These are phyloP conservation scores for Gymnoscopelus microlampas DNA, from an alignment of 2,797 vertebrate species.

Conservation along the genomic window DNA sequence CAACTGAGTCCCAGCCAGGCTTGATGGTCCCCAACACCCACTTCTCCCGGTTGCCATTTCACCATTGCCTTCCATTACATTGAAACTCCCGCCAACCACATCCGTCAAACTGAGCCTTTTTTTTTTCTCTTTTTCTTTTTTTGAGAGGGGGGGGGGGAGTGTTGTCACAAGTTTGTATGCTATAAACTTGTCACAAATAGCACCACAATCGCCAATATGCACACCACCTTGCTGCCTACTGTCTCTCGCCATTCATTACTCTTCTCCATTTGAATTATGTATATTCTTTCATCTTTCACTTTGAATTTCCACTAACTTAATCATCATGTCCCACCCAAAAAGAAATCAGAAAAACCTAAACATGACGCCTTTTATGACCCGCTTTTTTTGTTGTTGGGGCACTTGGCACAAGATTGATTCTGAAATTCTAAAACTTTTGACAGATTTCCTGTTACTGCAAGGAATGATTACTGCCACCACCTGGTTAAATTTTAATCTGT, in stretches of 20 bases:
- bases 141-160: constrained; percentile 1
- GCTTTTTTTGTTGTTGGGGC: neutral
- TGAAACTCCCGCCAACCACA: constrained; percentile 37
- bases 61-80: constrained; percentile 56
- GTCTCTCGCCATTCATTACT: constrained; percentile 22
- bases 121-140: constrained; percentile 1
- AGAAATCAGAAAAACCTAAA: constrained; percentile 9
- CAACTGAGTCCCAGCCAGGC: constrained; percentile 88
- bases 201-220: constrained; percentile 49
- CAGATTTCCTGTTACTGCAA: constrained; percentile 20
- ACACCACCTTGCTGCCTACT: constrained; percentile 52
- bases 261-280: constrained; percentile 2
- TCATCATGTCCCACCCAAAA: constrained; percentile 22
- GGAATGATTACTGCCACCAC: constrained; percentile 34
- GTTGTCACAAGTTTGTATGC: constrained; percentile 30
- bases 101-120: constrained; percentile 54
- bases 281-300: constrained; percentile 1
- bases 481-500: constrained; percentile 31
- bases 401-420: too few relatives aligned
- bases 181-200: constrained; percentile 54
- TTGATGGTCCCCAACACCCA: constrained; percentile 81
- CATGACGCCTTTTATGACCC: constrained; percentile 43
- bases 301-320: constrained; percentile 13
- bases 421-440: too few relatives aligned
- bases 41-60: constrained; percentile 48